These are phyloP conservation scores for Cotesia vestalis DNA, from an alignment of 1,140 invertebrate species.

Conservation along the genomic window DNA sequence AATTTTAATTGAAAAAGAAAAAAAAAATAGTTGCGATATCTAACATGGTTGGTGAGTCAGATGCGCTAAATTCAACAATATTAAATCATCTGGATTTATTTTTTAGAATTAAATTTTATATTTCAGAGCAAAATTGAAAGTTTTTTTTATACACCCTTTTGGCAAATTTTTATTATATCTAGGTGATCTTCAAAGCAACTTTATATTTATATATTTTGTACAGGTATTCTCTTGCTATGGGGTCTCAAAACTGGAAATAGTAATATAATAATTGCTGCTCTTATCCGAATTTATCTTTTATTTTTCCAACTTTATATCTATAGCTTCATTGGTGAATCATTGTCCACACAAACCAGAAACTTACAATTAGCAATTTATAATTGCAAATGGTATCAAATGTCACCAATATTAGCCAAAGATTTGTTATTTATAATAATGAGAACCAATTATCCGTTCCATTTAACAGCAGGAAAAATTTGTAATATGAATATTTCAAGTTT, in stretches of 20 bases:
- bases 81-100: no score
- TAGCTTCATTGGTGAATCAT: slow-evolving; percentile 33
- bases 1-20: no score
- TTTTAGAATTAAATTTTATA: no score
- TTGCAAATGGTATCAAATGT: slow-evolving; percentile 34
- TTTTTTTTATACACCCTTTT: no score
- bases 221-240: slow-evolving; percentile 20
- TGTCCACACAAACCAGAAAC: slow-evolving; percentile 23
- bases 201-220: neutral
- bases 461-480: slow-evolving; percentile 38
- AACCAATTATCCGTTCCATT: slow-evolving; percentile 34
- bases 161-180: no score
- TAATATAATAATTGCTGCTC: neutral
- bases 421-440: slow-evolving; percentile 33
- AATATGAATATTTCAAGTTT: slow-evolving; percentile 35
- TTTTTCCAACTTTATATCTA: slow-evolving; percentile 37
- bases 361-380: slow-evolving; percentile 32
- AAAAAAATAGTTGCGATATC: no score
- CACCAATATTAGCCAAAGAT: slow-evolving; percentile 30
- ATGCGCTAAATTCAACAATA: no score
- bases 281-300: slow-evolving; percentile 25
- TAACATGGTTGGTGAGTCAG: no score
- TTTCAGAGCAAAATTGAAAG: no score
- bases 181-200: neutral
- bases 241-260: slow-evolving; percentile 6